Conservation (phyloP, 92 coral and sea anemone genomes). For the Porites cylindrica region DNA sequence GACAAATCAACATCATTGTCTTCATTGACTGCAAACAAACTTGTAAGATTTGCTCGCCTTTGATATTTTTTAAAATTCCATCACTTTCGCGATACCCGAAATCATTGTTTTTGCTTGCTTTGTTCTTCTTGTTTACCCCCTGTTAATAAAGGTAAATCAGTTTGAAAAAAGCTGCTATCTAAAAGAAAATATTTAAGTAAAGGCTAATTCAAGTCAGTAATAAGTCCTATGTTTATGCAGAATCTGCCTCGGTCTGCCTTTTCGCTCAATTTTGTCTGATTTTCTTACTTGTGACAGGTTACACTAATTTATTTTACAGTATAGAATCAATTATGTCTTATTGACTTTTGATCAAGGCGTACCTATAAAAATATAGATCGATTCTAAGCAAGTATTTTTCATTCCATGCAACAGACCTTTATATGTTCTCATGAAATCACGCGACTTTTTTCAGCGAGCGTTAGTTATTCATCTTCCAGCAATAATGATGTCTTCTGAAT, state of each 20-base stretch:
- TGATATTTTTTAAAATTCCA: conserved; percentile 12
- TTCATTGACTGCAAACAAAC: neutral
- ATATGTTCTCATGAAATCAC: neutral
- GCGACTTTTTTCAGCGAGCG: neutral
- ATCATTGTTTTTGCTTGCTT: conserved; percentile 5
- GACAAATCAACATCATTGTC: neutral
- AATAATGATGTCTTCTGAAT: no score
- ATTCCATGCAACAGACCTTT: neutral
- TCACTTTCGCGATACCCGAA: neutral
- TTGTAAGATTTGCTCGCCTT: neutral
- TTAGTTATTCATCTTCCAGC: neutral
- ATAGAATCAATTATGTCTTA: neutral
- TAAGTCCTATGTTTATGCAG: neutral
- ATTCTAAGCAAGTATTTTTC: neutral
- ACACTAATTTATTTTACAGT: neutral
- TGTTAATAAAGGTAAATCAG: conserved; percentile 21
- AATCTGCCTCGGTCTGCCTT: neutral
- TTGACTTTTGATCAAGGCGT: neutral
- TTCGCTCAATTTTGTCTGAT: neutral
- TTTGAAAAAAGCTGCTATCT: conserved; percentile 3
- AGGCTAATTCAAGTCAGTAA: neutral
- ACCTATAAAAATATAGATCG: neutral
- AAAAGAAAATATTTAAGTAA: neutral
- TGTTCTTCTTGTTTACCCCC: conserved; percentile 17
- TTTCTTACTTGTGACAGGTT: neutral